Evolutionary conservation across 2,113 vertebrate species (phyloP).

Genomic region (Hipposideros armiger): DNA sequence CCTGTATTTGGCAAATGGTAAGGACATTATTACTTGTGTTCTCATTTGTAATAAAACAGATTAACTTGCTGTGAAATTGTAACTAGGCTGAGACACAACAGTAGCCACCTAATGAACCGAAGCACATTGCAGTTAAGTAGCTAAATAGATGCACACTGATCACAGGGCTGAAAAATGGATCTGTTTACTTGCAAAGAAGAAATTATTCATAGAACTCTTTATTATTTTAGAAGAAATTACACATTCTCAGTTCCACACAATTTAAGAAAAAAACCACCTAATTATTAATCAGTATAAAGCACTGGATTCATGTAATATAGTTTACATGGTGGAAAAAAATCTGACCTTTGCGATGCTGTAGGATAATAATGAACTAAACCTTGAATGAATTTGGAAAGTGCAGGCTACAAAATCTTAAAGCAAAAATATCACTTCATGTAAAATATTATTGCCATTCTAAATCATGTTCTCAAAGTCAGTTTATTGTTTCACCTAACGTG

Average conservation of each 20-base stretch:
- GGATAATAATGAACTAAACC: background rate
- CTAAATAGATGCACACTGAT: conserved; percentile 90
- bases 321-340: background rate
- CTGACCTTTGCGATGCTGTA: conserved; percentile 21
- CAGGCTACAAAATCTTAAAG: background rate
- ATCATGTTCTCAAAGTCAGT: background rate
- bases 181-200: conserved; percentile 85
- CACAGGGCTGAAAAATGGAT: conserved; percentile 88
- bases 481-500: conserved; percentile 4
- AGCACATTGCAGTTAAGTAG: conserved; percentile 90
- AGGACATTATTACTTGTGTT: conserved; percentile 88
- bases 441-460: conserved; percentile 23
- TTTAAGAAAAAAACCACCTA: background rate
- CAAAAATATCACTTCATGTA: background rate
- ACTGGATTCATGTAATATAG: background rate
- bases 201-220: conserved; percentile 66
- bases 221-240: conserved; percentile 70
- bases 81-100: conserved; percentile 89
- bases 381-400: conserved; percentile 15
- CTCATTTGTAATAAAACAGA: conserved; percentile 91
- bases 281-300: conserved; percentile 29
- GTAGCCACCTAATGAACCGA: conserved; percentile 91
- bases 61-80: conserved; percentile 91
- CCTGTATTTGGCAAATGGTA: conserved; percentile 87
- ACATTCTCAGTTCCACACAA: conserved; percentile 50